Percentiles rank a stretch among this genome's conserved stretches.
Conservation (phyloP, 2,888 invertebrate genomes). For the Glaucopsyche alexis region DNA sequence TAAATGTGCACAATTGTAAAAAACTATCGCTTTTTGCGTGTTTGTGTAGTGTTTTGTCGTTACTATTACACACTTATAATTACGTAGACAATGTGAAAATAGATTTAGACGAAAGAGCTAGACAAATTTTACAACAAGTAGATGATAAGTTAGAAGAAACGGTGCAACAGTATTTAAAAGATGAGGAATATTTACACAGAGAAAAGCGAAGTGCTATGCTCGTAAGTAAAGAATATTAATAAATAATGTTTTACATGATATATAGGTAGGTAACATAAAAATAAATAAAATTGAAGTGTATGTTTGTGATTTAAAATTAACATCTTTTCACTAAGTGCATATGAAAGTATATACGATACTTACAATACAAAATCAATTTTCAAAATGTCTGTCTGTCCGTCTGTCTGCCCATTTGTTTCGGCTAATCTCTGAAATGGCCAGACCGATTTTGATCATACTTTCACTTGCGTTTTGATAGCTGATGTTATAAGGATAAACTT, state of each 20-base stretch:
- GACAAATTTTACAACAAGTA: constrained; percentile 53
- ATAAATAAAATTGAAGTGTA: background rate
- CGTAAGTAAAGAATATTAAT: constrained; percentile 49
- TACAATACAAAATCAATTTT: no score
- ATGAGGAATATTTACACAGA: constrained; percentile 48
- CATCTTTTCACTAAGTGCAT: no score
- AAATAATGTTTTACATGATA: background rate
- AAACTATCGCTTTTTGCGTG: constrained; percentile 63
- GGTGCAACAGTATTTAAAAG: constrained; percentile 46
- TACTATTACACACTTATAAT: constrained; percentile 62
- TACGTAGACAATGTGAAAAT: constrained; percentile 46
- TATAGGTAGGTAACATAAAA: background rate
- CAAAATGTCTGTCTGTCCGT: no score
- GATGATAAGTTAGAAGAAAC: constrained; percentile 59
- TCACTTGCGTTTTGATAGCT: no score
- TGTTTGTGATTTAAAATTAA: no score
- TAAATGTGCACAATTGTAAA: constrained; percentile 50
- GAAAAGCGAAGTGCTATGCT: constrained; percentile 68
- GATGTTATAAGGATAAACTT: no score
- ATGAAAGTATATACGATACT: no score
- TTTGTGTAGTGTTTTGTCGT: constrained; percentile 59
- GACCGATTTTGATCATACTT: no score
- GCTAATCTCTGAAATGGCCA: no score
- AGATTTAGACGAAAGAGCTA: constrained; percentile 42
- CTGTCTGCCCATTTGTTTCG: no score